A percentile compares a stretch with the other conserved stretches of the same genome.
Evolutionary conservation across 1,140 invertebrate genomes (phyloP).

Genomic region (Ylistrum balloti): DNA sequence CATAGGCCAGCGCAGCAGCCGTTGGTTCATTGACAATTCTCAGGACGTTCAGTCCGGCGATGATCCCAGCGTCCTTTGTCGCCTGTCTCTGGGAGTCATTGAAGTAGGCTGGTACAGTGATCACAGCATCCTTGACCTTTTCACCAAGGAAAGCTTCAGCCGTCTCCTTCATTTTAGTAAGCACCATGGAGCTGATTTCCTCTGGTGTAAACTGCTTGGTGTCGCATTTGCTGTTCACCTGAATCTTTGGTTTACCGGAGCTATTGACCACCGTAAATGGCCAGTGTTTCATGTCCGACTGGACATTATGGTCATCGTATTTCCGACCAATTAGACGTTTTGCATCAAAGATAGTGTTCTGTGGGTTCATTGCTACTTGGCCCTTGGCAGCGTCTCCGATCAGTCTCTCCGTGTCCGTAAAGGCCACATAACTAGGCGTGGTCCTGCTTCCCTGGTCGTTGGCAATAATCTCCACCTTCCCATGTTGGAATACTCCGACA

Average conservation of each 20-base stretch:
- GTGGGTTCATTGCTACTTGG: slow-evolving; percentile 91
- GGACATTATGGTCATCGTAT: slow-evolving; percentile 93
- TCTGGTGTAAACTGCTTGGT: slow-evolving; percentile 94
- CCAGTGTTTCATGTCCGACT: slow-evolving; percentile 96
- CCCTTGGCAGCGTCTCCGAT: slow-evolving; percentile 90
- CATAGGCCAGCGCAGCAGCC: slow-evolving; percentile 83
- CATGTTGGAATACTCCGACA: slow-evolving; percentile 86
- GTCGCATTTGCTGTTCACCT: slow-evolving; percentile 92
- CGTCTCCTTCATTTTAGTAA: slow-evolving; percentile 93
- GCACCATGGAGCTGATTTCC: slow-evolving; percentile 94
- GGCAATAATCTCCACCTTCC: slow-evolving; percentile 95
- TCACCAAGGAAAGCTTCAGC: slow-evolving; percentile 95
- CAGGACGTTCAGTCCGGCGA: slow-evolving; percentile 84
- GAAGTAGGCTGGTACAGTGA: slow-evolving; percentile 83
- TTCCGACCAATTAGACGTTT: slow-evolving; percentile 95
- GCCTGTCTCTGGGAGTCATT: slow-evolving; percentile 82
- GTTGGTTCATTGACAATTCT: slow-evolving; percentile 84
- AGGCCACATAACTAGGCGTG: slow-evolving; percentile 93
- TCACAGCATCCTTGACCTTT: slow-evolving; percentile 79
- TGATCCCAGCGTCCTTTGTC: slow-evolving; percentile 82
- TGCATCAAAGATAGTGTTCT: slow-evolving; percentile 95
- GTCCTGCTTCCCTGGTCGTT: slow-evolving; percentile 96
- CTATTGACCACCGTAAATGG: slow-evolving; percentile 86
- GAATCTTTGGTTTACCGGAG: slow-evolving; percentile 87
- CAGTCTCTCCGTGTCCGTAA: slow-evolving; percentile 93